Evolutionary conservation across 1,140 invertebrate species (phyloP).

Genomic region (Chrysomallon squamiferum): DNA sequence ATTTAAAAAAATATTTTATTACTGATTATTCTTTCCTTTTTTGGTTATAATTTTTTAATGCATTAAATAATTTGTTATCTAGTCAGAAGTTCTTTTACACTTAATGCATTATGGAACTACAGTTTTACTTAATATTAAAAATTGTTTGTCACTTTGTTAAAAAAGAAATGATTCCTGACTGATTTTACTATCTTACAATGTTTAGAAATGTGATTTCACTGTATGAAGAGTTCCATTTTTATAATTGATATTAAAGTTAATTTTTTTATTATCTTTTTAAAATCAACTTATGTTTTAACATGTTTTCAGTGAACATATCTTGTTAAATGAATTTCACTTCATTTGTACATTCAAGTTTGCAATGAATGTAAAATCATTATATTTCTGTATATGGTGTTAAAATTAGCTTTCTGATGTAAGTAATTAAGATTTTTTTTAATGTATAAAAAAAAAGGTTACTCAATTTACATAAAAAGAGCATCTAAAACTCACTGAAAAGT

Average conservation of each 20-base stretch:
- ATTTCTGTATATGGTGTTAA: no score
- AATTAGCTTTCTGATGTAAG: no score
- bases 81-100: neutral
- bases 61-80: neutral
- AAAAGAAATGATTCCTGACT: neutral
- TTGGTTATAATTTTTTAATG: neutral
- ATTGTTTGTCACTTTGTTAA: neutral
- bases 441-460: no score
- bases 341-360: neutral
- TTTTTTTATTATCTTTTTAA: neutral
- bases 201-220: neutral
- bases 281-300: neutral
- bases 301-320: neutral
- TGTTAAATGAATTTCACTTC: neutral
- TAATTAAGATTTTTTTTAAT: no score
- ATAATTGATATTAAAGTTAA: neutral
- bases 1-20: neutral
- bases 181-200: neutral
- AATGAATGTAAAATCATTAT: neutral
- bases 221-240: neutral
- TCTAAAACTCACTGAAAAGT: no score
- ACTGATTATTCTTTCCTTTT: neutral
- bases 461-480: no score
- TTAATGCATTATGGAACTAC: neutral
- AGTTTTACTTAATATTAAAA: neutral